Percentiles rank a stretch among this genome's conserved stretches.
These are phyloP conservation scores for Musca domestica DNA, from an alignment of 1,140 invertebrate genomes.

Conservation along the genomic window DNA sequence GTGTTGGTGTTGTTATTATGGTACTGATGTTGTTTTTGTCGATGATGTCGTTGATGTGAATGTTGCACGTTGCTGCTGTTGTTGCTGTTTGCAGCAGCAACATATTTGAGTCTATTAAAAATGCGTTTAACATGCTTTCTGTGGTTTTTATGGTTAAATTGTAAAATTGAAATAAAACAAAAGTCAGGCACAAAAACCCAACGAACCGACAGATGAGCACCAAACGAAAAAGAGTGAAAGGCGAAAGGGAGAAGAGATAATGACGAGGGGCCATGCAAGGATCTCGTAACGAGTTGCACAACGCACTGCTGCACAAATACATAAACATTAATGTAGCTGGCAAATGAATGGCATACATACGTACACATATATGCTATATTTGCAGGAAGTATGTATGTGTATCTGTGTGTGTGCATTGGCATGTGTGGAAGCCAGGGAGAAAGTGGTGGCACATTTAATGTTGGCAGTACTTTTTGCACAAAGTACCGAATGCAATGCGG, in stretches of 20 bases:
- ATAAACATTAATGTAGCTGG: neutral
- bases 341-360: neutral
- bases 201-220: slow-evolving; percentile 13
- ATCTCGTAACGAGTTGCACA: too few species aligned
- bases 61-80: slow-evolving; percentile 24
- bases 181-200: slow-evolving; percentile 26
- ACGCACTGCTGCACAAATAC: neutral
- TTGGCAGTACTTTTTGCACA: neutral
- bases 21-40: slow-evolving; percentile 18
- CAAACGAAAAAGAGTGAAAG: too few species aligned
- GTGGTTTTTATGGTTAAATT: slow-evolving; percentile 53
- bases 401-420: neutral
- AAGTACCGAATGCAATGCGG: slow-evolving; percentile 14
- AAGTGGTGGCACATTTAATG: neutral
- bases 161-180: slow-evolving; percentile 47
- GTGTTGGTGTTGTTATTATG: neutral
- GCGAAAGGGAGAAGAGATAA: too few species aligned
- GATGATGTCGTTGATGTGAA: slow-evolving; percentile 23
- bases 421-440: too few species aligned
- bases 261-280: too few species aligned
- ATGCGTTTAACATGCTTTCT: slow-evolving; percentile 54
- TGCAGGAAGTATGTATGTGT: neutral
- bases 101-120: slow-evolving; percentile 55
- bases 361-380: too few species aligned
- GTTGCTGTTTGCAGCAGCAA: slow-evolving; percentile 32